Evolutionary conservation across 2,797 vertebrate species (phyloP).

Genomic region (Phataginus tetradactyla): DNA sequence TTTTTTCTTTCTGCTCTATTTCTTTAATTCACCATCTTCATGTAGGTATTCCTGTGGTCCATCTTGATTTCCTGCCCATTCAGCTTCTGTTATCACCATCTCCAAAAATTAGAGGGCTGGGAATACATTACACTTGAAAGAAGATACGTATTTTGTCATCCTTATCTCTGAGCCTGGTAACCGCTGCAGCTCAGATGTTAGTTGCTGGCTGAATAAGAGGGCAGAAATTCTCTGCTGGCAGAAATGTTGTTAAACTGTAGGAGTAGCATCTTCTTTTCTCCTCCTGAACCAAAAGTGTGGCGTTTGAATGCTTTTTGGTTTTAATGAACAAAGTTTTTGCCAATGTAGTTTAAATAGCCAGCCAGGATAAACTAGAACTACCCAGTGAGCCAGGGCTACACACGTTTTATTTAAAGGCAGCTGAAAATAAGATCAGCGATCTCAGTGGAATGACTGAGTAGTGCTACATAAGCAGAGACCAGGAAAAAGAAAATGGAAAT

Average conservation of each 20-base stretch:
- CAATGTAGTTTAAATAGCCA: slow-evolving; percentile 71
- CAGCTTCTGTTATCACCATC: neutral
- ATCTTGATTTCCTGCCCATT: slow-evolving; percentile 43
- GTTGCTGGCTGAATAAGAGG: neutral
- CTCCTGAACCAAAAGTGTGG: neutral
- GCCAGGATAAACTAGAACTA: neutral
- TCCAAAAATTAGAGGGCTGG: neutral
- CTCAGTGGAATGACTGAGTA: slow-evolving; percentile 55
- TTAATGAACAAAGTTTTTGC: neutral
- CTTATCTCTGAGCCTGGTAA: slow-evolving; percentile 29
- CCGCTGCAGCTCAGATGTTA: neutral
- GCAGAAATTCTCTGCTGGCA: neutral
- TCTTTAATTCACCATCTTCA: neutral
- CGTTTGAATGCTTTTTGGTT: neutral
- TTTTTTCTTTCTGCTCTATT: neutral
- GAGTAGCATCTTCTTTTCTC: neutral
- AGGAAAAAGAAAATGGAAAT: slow-evolving; percentile 21
- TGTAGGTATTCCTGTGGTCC: neutral
- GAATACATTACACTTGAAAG: slow-evolving; percentile 11
- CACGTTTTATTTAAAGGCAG: slow-evolving; percentile 66
- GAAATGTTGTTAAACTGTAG: slow-evolving; percentile 33
- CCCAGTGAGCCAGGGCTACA: slow-evolving; percentile 38
- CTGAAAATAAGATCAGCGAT: slow-evolving; percentile 58
- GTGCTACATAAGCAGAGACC: neutral
- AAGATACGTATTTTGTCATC: neutral